Evolutionary conservation across 2,113 vertebrate genomes (phyloP).

Genomic region (Eonycteris spelaea): DNA sequence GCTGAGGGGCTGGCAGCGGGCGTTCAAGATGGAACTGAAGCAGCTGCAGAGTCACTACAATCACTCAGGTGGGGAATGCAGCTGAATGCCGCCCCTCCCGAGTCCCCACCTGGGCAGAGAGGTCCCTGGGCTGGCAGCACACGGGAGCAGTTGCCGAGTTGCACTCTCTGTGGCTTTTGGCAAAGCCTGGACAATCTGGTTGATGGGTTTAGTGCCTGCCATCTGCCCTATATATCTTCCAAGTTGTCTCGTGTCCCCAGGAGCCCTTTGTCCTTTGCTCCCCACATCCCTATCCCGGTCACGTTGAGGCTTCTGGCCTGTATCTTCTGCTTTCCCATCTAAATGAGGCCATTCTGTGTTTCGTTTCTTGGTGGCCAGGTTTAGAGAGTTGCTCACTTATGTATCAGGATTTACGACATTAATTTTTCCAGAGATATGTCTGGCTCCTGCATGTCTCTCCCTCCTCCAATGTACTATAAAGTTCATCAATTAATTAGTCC

Average conservation of each 20-base stretch:
- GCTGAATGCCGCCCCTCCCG: no score
- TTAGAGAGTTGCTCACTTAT: neutral
- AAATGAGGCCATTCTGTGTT: neutral
- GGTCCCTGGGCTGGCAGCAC: neutral
- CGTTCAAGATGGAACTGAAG: neutral
- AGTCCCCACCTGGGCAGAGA: neutral
- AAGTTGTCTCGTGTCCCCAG: neutral
- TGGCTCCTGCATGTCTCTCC: neutral
- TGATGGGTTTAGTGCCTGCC: neutral
- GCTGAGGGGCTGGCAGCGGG: constrained; percentile 56
- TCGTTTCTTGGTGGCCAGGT: neutral
- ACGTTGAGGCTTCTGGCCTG: neutral
- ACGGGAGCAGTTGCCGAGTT: neutral
- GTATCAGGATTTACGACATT: neutral
- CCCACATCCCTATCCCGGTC: neutral
- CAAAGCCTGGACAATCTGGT: neutral
- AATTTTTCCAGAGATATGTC: constrained; percentile 18
- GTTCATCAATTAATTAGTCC: neutral
- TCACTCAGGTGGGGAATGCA: constrained; percentile 21
- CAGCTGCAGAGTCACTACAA: neutral
- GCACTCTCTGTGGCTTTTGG: neutral
- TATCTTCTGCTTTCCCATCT: neutral
- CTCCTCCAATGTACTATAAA: neutral
- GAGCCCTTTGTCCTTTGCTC: neutral
- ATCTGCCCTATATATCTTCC: neutral